A percentile compares a stretch with the other conserved stretches of the same genome.
phyloP scores from a whole-genome alignment of 1,140 invertebrate species.

The Bombyx mandarina region DNA sequence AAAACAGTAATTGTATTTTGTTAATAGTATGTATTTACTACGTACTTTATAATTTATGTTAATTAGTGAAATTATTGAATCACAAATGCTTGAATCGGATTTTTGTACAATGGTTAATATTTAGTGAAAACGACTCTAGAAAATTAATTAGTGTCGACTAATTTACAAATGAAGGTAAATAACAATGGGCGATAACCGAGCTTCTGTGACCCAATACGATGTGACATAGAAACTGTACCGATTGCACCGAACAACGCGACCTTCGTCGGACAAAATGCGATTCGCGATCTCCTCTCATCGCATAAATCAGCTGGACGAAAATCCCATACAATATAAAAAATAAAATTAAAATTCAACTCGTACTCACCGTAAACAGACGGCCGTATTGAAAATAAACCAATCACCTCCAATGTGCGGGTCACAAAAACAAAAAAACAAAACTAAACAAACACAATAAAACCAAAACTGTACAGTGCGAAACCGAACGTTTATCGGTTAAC shows the following conservation, averaged over 20 bases:
- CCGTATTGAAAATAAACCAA: constrained; percentile 56
- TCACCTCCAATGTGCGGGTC: constrained; percentile 60
- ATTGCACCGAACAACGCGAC: constrained; percentile 38
- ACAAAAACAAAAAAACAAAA: constrained; percentile 51
- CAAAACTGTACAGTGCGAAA: constrained; percentile 44
- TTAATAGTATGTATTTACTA: no score
- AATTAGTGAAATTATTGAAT: no score
- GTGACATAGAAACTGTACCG: constrained; percentile 20
- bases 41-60: no score
- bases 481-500: constrained; percentile 37
- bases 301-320: constrained; percentile 56
- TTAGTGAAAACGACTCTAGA: constrained; percentile 7
- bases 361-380: constrained; percentile 58
- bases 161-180: constrained; percentile 13
- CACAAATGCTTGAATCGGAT: no score
- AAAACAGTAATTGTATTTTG: no score
- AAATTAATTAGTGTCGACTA: constrained; percentile 14
- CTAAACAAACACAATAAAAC: constrained; percentile 52
- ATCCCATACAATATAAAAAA: constrained; percentile 28
- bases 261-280: constrained; percentile 50
- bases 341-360: constrained; percentile 50
- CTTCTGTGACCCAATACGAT: constrained; percentile 14
- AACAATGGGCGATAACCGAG: constrained; percentile 12
- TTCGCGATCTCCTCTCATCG: constrained; percentile 50
- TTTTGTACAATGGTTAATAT: no score